A percentile compares a stretch with the other conserved stretches of the same genome.
phyloP scores from a whole-genome alignment of 2,888 invertebrate genomes.

The Drosophila algonquin region DNA sequence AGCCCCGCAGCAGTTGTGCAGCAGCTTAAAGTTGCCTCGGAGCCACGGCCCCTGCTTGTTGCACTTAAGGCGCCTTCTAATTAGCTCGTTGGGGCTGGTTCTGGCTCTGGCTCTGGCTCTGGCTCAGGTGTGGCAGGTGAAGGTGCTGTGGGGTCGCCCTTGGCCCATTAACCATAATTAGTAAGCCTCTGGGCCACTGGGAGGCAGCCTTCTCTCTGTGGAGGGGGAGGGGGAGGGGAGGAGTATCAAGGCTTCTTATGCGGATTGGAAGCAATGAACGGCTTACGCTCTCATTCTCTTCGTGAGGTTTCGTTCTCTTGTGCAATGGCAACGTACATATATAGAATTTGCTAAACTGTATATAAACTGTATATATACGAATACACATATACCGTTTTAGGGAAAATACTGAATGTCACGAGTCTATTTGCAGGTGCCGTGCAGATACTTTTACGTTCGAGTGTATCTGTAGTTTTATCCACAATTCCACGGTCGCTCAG shows the following conservation, averaged over 20 bases:
- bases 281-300: too few species aligned
- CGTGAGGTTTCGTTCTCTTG: too few species aligned
- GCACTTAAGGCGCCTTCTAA: conserved; percentile 16
- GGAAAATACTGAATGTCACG: too few species aligned
- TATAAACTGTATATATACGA: too few species aligned
- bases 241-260: neutral
- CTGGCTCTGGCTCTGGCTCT: neutral
- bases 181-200: conserved; percentile 10
- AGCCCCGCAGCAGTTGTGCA: neutral
- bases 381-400: too few species aligned
- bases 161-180: conserved; percentile 41
- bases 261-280: neutral
- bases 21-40: conserved; percentile 14
- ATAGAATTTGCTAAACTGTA: too few species aligned
- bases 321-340: too few species aligned
- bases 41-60: conserved; percentile 1
- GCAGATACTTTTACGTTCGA: too few species aligned
- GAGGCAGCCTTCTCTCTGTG: neutral
- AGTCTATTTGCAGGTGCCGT: too few species aligned
- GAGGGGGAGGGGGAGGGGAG: neutral
- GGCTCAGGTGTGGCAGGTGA: conserved; percentile 2
- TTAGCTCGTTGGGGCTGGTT: conserved; percentile 9
- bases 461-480: too few species aligned
- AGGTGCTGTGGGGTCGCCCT: conserved; percentile 26
- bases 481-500: too few species aligned